Base-by-base conservation (phyloP, 1,140 invertebrate species). In the Hyles vespertilio region DNA sequence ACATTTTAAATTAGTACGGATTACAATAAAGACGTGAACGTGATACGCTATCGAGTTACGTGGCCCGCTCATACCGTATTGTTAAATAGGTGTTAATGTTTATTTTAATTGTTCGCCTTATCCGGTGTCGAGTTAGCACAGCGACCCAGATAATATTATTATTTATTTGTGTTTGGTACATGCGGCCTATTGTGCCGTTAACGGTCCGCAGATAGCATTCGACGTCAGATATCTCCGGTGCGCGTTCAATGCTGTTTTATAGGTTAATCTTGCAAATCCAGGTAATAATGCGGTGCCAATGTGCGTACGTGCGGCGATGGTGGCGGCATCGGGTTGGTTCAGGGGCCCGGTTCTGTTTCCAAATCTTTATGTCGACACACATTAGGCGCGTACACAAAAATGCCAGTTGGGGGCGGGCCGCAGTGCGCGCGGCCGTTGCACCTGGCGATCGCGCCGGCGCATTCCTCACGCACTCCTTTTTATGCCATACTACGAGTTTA, bases 391-490 rank as follows among this genome's bases (percentile, higher is more conserved):
- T 69, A 69, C 69, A 81, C 70, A 78, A 80, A 82, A 82, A 82
- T 79, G 69, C 70, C 63, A 61, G 70, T 62, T 60, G 70, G 70
- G 59, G 74, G 72, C 72, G 76, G 68, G 61, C 36, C 36, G 36
- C 36, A 40, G 5, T 8, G 69, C 72, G 58, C 67, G 66, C 65
- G 81, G 81, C 65, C 79, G 70, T 79, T 84, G 81, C 81, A 84
- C 81, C 79, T 82, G 78, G 69, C 74, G 61, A 67, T 72, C 69
- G 65, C 68, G 61, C 55, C 70, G 65, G 68, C 77, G 70, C 79
- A 84, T 84, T 84, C 81, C 81, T 77, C 72, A 81, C 79, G 71
- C 78, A 81, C 79, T 81, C 78, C 74, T 81, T 84, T 81, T 84
- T 84, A 81, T 80, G 56, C 67, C 72, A 67, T 66, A 70, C 67